Evolutionary conservation across 2,888 invertebrate species (phyloP), one percentile per base, ranked within the genome.

Genomic region (Orthonevra nobilis): DNA sequence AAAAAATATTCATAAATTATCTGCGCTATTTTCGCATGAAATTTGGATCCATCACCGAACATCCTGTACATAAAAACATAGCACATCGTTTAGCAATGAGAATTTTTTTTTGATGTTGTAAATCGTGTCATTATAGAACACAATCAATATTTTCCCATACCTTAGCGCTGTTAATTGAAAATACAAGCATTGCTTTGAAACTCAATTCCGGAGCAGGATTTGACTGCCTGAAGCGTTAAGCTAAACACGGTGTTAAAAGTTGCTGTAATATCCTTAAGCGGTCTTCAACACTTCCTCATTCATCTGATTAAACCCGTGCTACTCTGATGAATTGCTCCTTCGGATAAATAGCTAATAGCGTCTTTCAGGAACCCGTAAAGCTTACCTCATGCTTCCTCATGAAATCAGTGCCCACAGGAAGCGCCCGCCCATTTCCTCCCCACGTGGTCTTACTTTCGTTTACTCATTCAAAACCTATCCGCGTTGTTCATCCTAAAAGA

Each of bases 341-440:
- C 50, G 28, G 28, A 52, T 1, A 20, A 69, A 69, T 44, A 36
- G 19, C 42, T 52, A 61, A 61, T 70, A 61, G 61, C 60, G 42
- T 52, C 42, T 56, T 70, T 50, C 19, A 44, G 42, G n/a, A 60
- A 19, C 17, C 60, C 52, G 48, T 60, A 52, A 60, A 60, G 60
- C 34, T 60, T 50, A 34, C 48, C 42, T n/a, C n/a, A n/a, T n/a
- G n/a, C n/a, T 17, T 52, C 19, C 32, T 50, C 44, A 52, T 60
- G 50, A 69, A 69, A 50, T 50, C 34, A 69, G 42, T 34, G 42
- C 52, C 68, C 54, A 23, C 40, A 28, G 52, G 32, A 58, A 70
- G 50, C 36, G 40, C 15, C 28, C 17, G 20, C 30, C 48, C 40
- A 36, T 34, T 61, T 42, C 23, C 32, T 54, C 23, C 38, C 28